Conservation (phyloP, 1,140 invertebrate genomes). For the Eubasilissa regina region DNA sequence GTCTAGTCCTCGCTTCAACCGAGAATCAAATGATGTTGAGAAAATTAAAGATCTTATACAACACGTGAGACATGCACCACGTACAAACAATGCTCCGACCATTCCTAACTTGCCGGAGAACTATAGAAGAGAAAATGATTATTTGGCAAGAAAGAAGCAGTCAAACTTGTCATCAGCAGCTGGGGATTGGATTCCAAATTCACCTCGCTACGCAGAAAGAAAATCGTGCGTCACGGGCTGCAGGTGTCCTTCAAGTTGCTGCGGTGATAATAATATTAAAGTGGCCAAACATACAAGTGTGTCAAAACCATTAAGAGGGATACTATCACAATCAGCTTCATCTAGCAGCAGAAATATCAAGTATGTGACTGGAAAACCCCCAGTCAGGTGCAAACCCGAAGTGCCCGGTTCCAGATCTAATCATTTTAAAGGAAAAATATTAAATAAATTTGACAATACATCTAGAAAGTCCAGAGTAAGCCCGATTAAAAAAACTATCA, state of each 20-base stretch:
- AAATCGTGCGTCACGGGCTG: not conserved
- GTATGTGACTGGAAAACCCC: constrained; percentile 20
- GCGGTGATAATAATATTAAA: not conserved
- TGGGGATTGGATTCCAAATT: constrained; percentile 24
- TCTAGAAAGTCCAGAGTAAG: constrained; percentile 19
- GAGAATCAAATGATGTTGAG: not conserved
- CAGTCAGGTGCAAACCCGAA: constrained; percentile 17
- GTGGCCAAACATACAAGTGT: not conserved
- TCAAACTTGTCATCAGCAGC: not conserved
- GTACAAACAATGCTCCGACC: not conserved
- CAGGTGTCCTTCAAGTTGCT: constrained; percentile 16
- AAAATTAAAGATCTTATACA: constrained; percentile 34
- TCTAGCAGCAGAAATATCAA: constrained; percentile 15
- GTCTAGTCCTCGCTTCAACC: not conserved
- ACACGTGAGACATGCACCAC: constrained; percentile 20
- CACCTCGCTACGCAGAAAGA: not conserved
- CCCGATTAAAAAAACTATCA: constrained; percentile 5
- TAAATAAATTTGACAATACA: not conserved
- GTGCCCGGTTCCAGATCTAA: not conserved
- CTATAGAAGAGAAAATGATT: constrained; percentile 30
- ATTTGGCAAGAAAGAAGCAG: not conserved
- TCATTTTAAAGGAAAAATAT: not conserved
- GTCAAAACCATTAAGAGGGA: constrained; percentile 36
- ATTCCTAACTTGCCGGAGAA: constrained; percentile 42
- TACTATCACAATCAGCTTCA: constrained; percentile 20